Evolutionary conservation across 2,797 vertebrate genomes (phyloP).

Genomic region (Clarias pachynema): DNA sequence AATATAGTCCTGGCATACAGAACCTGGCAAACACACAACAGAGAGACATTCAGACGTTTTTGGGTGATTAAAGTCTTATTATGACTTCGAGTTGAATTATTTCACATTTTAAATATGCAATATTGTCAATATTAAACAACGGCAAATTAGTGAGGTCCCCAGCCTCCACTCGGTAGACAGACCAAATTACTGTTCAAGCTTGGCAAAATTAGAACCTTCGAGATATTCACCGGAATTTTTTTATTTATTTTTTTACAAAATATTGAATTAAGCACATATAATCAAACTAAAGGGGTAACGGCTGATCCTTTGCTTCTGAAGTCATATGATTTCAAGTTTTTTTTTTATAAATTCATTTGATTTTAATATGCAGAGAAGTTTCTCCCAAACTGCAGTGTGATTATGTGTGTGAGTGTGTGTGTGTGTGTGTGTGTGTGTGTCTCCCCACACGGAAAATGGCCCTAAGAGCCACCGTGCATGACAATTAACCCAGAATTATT

Average conservation of each 20-base stretch:
- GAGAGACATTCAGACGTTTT: background rate
- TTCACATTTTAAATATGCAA: conserved; percentile 20
- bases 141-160: conserved; percentile 28
- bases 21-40: background rate
- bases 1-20: background rate
- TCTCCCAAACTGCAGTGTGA: conserved; percentile 4
- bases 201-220: conserved; percentile 12
- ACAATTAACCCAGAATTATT: conserved; percentile 55
- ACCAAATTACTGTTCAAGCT: conserved; percentile 18
- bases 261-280: background rate
- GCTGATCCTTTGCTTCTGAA: background rate
- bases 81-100: background rate
- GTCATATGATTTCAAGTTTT: background rate
- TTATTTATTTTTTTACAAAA: background rate
- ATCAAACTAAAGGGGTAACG: background rate
- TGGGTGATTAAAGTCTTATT: background rate
- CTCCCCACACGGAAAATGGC: conserved; percentile 34
- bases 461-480: conserved; percentile 49
- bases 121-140: conserved; percentile 8
- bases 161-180: conserved; percentile 8
- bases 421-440: background rate
- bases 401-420: background rate
- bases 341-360: background rate
- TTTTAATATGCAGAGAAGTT: conserved; percentile 7
- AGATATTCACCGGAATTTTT: background rate